phyloP scores from a whole-genome alignment of 2,797 vertebrate species.

The Hoplostethus mediterraneus region DNA sequence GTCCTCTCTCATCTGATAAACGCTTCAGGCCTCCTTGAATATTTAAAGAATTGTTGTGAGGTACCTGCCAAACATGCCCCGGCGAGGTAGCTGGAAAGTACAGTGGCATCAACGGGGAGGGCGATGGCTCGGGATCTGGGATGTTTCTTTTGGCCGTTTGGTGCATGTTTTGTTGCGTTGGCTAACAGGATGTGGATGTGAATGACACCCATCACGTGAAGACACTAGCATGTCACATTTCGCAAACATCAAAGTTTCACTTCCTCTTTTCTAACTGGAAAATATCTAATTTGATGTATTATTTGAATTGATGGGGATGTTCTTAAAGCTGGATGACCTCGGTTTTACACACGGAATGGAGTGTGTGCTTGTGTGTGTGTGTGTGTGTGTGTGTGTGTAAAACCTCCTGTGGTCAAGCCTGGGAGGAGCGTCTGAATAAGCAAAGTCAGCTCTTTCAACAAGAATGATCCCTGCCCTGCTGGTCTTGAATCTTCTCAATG shows the following conservation, averaged over 20 bases:
- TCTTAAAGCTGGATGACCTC: neutral
- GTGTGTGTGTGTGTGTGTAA: slow-evolving; percentile 5
- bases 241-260: slow-evolving; percentile 67
- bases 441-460: slow-evolving; percentile 9
- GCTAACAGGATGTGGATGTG: slow-evolving; percentile 67
- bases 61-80: slow-evolving; percentile 74
- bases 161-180: slow-evolving; percentile 27
- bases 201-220: slow-evolving; percentile 51
- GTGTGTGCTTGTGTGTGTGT: neutral
- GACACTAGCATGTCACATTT: neutral
- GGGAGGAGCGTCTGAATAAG: slow-evolving; percentile 1
- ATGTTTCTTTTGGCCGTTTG: slow-evolving; percentile 11
- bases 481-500: neutral
- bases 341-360: no score
- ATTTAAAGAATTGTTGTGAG: slow-evolving; percentile 80
- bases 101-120: slow-evolving; percentile 40
- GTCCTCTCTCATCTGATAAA: slow-evolving; percentile 76
- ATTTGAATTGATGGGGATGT: slow-evolving; percentile 17
- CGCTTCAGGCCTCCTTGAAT: slow-evolving; percentile 74
- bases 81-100: slow-evolving; percentile 68
- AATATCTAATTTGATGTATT: neutral
- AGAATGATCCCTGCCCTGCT: neutral
- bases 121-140: slow-evolving; percentile 18
- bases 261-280: slow-evolving; percentile 54
- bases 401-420: neutral